phyloP scores from a whole-genome alignment of 35 echinoderm and acorn worm species.

The Patiria miniata region DNA sequence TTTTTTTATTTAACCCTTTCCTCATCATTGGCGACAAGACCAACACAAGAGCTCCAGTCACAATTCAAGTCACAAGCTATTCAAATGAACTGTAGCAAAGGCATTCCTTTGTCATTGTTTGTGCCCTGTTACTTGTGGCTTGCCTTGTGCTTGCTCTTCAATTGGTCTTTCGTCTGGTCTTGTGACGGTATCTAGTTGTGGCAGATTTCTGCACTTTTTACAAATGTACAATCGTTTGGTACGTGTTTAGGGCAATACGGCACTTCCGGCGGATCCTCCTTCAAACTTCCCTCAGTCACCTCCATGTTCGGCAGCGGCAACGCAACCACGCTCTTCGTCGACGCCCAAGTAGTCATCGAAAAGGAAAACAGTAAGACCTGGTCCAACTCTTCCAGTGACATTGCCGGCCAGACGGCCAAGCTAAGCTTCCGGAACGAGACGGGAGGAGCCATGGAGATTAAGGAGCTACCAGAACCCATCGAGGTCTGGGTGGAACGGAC shows the following conservation, averaged over 20 bases:
- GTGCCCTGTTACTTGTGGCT: no score
- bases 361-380: constrained; percentile 77
- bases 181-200: not conserved
- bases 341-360: constrained; percentile 74
- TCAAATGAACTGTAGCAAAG: no score
- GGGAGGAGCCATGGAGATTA: constrained; percentile 56
- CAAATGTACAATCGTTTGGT: not conserved
- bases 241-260: constrained; percentile 34
- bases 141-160: no score
- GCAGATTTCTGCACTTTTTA: not conserved
- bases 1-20: no score
- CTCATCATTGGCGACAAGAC: no score
- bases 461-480: constrained; percentile 71
- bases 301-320: constrained; percentile 80
- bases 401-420: constrained; percentile 60
- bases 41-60: no score
- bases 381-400: constrained; percentile 60
- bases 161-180: no score
- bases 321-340: constrained; percentile 55
- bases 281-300: constrained; percentile 47
- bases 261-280: constrained; percentile 59
- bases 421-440: constrained; percentile 74
- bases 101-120: no score
- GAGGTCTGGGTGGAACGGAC: constrained; percentile 58
- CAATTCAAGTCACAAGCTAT: no score